Evolutionary conservation across 2,797 vertebrate genomes (phyloP).

Genomic region (Ptychadena robeensis): DNA sequence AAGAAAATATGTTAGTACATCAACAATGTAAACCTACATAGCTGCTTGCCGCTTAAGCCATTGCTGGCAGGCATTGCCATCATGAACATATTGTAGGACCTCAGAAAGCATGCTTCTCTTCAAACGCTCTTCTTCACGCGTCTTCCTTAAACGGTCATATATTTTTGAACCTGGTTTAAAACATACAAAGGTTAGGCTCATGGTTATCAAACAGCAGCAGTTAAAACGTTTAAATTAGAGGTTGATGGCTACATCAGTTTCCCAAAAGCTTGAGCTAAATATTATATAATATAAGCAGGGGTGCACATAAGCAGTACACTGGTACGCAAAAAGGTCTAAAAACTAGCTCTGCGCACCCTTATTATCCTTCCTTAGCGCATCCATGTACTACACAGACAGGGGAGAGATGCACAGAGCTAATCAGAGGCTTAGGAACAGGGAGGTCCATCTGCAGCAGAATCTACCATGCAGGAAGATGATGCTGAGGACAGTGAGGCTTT

Average conservation of each 20-base stretch:
- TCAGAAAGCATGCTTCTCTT: conserved; percentile 95
- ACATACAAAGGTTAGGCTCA: neutral
- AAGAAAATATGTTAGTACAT: neutral
- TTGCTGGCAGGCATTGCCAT: conserved; percentile 93
- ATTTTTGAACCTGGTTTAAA: conserved; percentile 85
- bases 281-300: too few species aligned
- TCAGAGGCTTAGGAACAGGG: too few species aligned
- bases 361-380: too few species aligned
- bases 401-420: too few species aligned
- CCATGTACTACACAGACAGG: too few species aligned
- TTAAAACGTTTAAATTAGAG: neutral
- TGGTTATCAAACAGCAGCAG: neutral
- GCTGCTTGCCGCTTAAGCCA: conserved; percentile 97
- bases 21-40: conserved; percentile 78
- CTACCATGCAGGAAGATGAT: too few species aligned
- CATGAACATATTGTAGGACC: conserved; percentile 96
- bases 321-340: too few species aligned
- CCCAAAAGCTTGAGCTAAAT: too few species aligned
- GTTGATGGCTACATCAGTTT: neutral
- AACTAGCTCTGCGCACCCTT: too few species aligned
- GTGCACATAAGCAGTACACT: too few species aligned
- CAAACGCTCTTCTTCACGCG: conserved; percentile 88
- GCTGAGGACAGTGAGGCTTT: too few species aligned
- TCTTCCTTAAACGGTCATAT: conserved; percentile 88
- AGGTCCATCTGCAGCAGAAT: too few species aligned